Percentiles rank a stretch among this genome's conserved stretches.
These are phyloP conservation scores for Wiebesia pumilae DNA, from an alignment of 1,140 invertebrate genomes.

Conservation along the genomic window DNA sequence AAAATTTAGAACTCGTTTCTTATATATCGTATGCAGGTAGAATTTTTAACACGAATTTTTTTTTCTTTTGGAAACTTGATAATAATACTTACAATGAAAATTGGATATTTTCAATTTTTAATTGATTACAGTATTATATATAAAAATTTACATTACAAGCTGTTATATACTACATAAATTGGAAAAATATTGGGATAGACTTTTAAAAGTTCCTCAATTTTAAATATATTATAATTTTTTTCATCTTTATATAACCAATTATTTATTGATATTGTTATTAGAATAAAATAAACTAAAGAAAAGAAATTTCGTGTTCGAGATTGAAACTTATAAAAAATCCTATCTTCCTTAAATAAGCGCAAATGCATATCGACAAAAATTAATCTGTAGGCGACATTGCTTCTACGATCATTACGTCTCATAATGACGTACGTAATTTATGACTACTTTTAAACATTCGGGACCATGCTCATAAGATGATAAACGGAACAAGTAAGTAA, in stretches of 20 bases:
- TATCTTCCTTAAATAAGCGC: constrained; percentile 18
- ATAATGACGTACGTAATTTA: constrained; percentile 52
- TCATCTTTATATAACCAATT: background rate
- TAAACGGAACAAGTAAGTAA: constrained; percentile 47
- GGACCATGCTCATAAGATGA: constrained; percentile 63
- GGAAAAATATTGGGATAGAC: background rate
- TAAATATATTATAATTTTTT: constrained; percentile 16
- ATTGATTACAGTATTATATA: constrained; percentile 32
- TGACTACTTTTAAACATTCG: constrained; percentile 63
- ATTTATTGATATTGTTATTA: background rate
- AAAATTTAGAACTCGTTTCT: constrained; percentile 42
- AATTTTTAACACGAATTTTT: constrained; percentile 52
- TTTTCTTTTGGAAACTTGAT: constrained; percentile 31
- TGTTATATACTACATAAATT: too few relatives aligned
- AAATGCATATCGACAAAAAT: constrained; percentile 10
- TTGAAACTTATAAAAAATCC: constrained; percentile 29
- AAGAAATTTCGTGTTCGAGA: constrained; percentile 51
- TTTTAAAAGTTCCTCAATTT: constrained; percentile 18
- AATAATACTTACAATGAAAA: background rate
- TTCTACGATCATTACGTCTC: constrained; percentile 50
- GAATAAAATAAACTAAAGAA: constrained; percentile 21
- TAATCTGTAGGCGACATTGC: constrained; percentile 18
- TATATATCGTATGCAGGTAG: constrained; percentile 22
- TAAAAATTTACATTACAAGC: background rate
- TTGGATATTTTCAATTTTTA: background rate